A percentile compares a stretch with the other conserved stretches of the same genome.
phyloP scores from a whole-genome alignment of 2,888 invertebrate species.

The Herminia tarsipennalis region DNA sequence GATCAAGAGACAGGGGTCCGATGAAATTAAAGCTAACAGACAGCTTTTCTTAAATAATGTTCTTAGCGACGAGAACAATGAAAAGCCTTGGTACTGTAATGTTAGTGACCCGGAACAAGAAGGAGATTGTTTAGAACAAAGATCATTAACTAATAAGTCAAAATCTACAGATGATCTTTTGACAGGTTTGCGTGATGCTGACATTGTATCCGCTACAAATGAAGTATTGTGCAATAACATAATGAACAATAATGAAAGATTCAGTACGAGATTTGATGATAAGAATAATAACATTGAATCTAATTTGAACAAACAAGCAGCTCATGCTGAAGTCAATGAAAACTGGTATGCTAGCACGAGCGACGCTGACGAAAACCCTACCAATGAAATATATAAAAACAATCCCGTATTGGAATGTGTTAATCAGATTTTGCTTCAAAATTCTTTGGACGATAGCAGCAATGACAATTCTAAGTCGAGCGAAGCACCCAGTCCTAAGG shows the following conservation, averaged over 20 bases:
- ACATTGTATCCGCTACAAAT: conserved; percentile 75
- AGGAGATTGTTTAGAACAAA: conserved; percentile 69
- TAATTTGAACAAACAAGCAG: conserved; percentile 57
- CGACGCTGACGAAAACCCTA: conserved; percentile 90
- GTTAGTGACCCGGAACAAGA: conserved; percentile 83
- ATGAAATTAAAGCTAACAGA: conserved; percentile 79
- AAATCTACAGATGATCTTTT: conserved; percentile 74
- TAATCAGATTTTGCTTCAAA: conserved; percentile 93
- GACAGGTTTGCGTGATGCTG: conserved; percentile 61
- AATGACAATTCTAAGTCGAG: conserved; percentile 80
- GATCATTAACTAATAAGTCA: conserved; percentile 65
- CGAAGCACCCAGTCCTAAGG: conserved; percentile 78
- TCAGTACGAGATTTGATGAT: conserved; percentile 61
- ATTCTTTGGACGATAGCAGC: conserved; percentile 87
- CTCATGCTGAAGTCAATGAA: conserved; percentile 85
- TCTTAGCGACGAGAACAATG: conserved; percentile 70
- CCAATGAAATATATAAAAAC: conserved; percentile 89
- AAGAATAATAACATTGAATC: conserved; percentile 70
- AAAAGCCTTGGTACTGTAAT: conserved; percentile 83
- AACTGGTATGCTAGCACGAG: conserved; percentile 94
- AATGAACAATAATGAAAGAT: conserved; percentile 63
- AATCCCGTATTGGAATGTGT: conserved; percentile 95
- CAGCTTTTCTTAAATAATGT: conserved; percentile 77
- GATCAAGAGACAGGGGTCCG: conserved; percentile 79
- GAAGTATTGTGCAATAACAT: conserved; percentile 76